Conservation (phyloP, 2,113 vertebrate genomes). For the Eurypyga helias region DNA sequence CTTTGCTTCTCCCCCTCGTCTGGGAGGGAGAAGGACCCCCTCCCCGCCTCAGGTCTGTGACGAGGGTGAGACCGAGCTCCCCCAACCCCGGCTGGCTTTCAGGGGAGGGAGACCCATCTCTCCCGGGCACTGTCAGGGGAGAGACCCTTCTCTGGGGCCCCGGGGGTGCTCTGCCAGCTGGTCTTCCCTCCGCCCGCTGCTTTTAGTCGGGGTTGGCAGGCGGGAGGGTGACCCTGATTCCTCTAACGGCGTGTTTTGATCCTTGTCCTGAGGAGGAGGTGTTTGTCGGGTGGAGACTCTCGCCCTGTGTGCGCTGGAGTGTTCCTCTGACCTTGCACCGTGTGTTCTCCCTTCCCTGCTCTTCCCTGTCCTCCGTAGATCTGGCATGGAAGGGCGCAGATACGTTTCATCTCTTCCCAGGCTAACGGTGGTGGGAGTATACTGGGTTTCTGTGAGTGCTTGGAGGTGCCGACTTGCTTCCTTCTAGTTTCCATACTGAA, state of each 20-base stretch:
- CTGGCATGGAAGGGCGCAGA: background rate
- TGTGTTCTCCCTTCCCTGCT: background rate
- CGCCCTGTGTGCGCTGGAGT: fast-evolving
- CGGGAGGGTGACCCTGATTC: fast-evolving
- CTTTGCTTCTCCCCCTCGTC: background rate
- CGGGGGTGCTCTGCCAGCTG: background rate
- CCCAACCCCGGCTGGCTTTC: fast-evolving
- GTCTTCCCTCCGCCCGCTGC: fast-evolving
- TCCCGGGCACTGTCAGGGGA: background rate
- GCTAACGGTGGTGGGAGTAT: background rate
- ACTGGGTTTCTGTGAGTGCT: fast-evolving
- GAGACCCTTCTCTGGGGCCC: background rate
- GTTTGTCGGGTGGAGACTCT: background rate
- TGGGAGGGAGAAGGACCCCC: background rate
- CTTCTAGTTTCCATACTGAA: background rate
- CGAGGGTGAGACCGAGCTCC: too few relatives aligned
- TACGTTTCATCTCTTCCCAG: background rate
- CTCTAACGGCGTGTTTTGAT: background rate
- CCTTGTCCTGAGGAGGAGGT: background rate
- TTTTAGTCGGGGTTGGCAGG: background rate
- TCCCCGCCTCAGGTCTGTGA: background rate
- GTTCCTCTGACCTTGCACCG: background rate
- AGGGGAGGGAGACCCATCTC: background rate
- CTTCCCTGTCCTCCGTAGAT: background rate
- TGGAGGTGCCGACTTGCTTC: background rate